Evolutionary conservation across 1,140 invertebrate species (phyloP).

Genomic region (Liolophura sinensis): DNA sequence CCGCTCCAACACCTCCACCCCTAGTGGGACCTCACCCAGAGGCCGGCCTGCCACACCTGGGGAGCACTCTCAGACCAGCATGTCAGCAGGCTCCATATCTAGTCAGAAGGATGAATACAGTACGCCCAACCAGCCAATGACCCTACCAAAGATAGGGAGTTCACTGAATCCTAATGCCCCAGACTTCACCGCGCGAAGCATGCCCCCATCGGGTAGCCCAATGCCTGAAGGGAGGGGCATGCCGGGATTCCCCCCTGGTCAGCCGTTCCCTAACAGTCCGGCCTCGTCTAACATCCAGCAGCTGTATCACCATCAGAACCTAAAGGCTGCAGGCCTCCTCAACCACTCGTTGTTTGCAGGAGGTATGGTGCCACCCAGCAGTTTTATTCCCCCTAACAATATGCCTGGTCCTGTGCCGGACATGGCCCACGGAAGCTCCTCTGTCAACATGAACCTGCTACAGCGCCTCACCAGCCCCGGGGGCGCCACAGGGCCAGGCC

Average conservation of each 20-base stretch:
- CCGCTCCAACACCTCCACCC: slow-evolving; percentile 10
- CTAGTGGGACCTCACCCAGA: slow-evolving; percentile 23
- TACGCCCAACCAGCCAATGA: slow-evolving; percentile 58
- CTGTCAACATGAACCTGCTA: too few relatives aligned
- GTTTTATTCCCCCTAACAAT: slow-evolving; percentile 17
- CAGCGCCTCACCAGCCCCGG: too few relatives aligned
- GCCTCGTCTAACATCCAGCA: slow-evolving; percentile 16
- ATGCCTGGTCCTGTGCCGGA: too few relatives aligned
- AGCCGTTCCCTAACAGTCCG: slow-evolving; percentile 19
- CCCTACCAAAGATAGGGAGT: slow-evolving; percentile 63
- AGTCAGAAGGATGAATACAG: slow-evolving; percentile 52
- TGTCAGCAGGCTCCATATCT: slow-evolving; percentile 11
- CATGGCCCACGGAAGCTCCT: too few relatives aligned
- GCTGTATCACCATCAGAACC: slow-evolving; percentile 9
- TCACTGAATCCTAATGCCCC: slow-evolving; percentile 85
- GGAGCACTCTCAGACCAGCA: slow-evolving; percentile 22
- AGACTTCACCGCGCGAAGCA: slow-evolving; percentile 68
- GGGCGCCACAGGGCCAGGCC: too few relatives aligned
- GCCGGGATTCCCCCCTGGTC: neutral
- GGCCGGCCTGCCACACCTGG: slow-evolving; percentile 22
- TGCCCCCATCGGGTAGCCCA: neutral
- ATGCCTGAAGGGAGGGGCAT: slow-evolving; percentile 1
- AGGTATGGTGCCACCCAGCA: slow-evolving; percentile 27
- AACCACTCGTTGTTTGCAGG: slow-evolving; percentile 1
- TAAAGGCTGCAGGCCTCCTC: slow-evolving; percentile 1